phyloP scores from a whole-genome alignment of 2,888 invertebrate genomes.

The Mythimna pallens region DNA sequence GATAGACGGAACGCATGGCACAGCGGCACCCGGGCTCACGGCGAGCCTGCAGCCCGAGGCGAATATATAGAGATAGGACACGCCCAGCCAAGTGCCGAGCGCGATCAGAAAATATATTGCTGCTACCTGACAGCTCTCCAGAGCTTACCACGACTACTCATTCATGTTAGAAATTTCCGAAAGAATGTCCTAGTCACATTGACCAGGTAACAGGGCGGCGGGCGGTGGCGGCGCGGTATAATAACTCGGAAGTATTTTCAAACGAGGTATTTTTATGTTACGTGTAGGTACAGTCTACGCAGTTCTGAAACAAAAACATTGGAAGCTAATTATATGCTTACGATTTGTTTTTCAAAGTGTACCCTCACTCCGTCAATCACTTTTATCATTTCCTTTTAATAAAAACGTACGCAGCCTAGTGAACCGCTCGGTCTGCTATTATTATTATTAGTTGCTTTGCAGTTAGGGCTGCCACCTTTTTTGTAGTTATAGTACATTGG shows the following conservation, averaged over 20 bases:
- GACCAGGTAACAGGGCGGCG: neutral
- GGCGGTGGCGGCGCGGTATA: neutral
- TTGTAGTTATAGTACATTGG: no score
- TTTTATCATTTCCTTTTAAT: constrained; percentile 14
- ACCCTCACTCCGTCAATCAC: constrained; percentile 28
- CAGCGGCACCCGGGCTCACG: neutral
- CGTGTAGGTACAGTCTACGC: neutral
- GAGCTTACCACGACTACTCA: neutral
- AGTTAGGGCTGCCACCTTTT: no score
- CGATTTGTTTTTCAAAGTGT: constrained; percentile 7
- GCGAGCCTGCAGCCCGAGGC: neutral
- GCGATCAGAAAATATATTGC: neutral
- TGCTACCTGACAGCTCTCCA: neutral
- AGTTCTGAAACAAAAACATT: constrained; percentile 16
- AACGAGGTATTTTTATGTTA: neutral
- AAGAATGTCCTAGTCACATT: neutral
- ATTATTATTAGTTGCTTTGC: neutral
- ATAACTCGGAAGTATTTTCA: constrained; percentile 1
- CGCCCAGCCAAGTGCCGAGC: no score
- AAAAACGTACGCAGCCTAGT: constrained; percentile 6
- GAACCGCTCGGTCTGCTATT: neutral
- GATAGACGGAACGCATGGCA: constrained; percentile 55
- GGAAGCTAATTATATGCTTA: constrained; percentile 3
- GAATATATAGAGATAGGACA: no score
- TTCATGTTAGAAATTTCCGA: neutral